Evolutionary conservation across 2,797 vertebrate genomes (phyloP).

Genomic region (Gymnoscopelus microlampas): DNA sequence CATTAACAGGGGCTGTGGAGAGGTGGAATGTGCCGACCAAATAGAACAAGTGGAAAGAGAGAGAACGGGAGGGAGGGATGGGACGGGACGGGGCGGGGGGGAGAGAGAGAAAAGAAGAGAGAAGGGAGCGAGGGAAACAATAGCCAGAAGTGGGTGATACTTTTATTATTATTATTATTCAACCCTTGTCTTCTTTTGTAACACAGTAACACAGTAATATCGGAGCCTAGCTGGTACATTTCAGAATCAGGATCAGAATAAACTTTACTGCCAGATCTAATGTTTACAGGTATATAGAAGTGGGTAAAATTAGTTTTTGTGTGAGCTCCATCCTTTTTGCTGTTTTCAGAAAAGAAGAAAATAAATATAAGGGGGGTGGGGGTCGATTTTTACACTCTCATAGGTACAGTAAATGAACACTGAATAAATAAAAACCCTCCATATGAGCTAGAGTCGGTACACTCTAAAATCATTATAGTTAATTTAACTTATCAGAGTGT

Average conservation of each 20-base stretch:
- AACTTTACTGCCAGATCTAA: no score
- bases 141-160: constrained; percentile 19
- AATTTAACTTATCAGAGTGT: no score
- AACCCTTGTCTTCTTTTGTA: no score
- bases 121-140: constrained; percentile 46
- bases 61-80: constrained; percentile 1
- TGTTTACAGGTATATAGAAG: no score
- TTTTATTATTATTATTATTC: neutral
- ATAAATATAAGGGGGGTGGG: neutral
- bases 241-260: no score
- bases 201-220: no score
- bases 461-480: no score
- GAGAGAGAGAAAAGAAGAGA: constrained; percentile 31
- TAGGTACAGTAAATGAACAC: neutral
- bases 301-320: no score
- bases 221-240: no score
- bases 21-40: constrained; percentile 37
- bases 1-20: constrained; percentile 17
- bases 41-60: constrained; percentile 18
- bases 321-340: no score
- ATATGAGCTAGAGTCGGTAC: no score
- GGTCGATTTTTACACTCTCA: neutral
- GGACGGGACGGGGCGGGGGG: constrained; percentile 31
- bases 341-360: neutral
- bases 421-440: no score